Evolutionary conservation across 2,888 invertebrate genomes (phyloP), one percentile per base, ranked within the genome.

Genomic region (Nemotelus nigrinus): DNA sequence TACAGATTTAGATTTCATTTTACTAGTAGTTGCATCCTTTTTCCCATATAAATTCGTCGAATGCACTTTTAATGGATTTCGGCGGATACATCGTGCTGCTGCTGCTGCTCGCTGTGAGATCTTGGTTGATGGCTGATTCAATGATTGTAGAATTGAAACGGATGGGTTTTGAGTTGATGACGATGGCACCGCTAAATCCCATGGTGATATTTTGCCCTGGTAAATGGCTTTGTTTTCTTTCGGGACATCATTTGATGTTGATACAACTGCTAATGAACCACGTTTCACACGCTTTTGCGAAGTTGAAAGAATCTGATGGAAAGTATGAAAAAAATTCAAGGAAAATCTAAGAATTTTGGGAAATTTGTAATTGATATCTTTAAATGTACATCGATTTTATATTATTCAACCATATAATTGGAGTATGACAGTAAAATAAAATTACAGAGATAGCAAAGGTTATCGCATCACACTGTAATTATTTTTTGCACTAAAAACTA

Each of bases 201-300:
- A 80, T 25, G 67, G 44, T n/a, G 75, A 41, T 41, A 78, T 65
- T 48, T 55, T 70, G n/a, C 25, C 48, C 7, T 74, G 58, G n/a
- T 77, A 79, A 6, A 77, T 41, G 43, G 57, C 65, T 76, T 80
- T 80, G 50, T 80, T 80, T 64, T 80, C 79, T 68, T 79, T 79
- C n/a, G 77, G 58, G 50, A 78, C 74, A 44, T 79, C 79, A 53
- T 76, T 76, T 55, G 76, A 44, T 79, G 79, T 55, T 3, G 79
- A 60, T 75, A 77, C 65, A 48, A 72, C 64, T 4, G 76, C 65
- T 39, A 77, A 68, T 58, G 78, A 71, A 68, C 76, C 65, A 60
- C 79, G 76, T 74, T 79, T 79, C 48, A 63, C 76, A 43, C 79
- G 79, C 65, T 79, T 79, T 47, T 78, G 79, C 63, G 79, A 74